Percentiles rank a stretch among this genome's conserved stretches.
Evolutionary conservation across 2,113 vertebrate species (phyloP).

Genomic region (Sterrhoptilus dennistouni): DNA sequence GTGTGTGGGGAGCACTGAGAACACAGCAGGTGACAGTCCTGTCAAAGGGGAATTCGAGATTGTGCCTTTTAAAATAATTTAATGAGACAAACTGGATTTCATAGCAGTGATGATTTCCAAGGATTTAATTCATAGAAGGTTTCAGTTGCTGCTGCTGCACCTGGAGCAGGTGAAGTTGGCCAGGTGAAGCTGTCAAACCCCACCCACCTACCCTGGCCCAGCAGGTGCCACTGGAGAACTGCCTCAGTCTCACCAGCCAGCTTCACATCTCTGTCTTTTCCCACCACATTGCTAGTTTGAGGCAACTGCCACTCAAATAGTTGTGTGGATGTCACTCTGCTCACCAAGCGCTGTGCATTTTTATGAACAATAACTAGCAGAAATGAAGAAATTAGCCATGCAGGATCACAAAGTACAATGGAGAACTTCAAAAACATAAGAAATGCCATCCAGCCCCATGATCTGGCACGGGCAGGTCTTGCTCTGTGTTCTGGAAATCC

Average conservation of each 20-base stretch:
- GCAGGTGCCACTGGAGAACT: background rate
- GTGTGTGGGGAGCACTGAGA: background rate
- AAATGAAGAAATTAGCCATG: background rate
- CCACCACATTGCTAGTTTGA: background rate
- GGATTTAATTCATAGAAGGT: background rate
- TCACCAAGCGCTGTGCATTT: background rate
- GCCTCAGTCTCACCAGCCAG: background rate
- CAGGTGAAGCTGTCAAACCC: background rate
- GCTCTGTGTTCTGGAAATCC: background rate
- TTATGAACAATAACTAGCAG: background rate
- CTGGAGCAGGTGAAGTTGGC: background rate
- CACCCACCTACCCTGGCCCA: too few species aligned
- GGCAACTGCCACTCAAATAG: background rate
- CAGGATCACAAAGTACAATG: background rate
- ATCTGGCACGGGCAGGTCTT: background rate
- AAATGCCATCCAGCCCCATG: fast-evolving
- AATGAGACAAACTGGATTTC: background rate
- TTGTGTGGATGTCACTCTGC: background rate
- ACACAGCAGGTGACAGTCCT: background rate
- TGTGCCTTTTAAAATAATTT: background rate
- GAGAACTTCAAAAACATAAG: background rate
- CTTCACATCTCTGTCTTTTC: fast-evolving
- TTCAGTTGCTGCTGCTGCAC: background rate
- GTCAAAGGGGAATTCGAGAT: background rate
- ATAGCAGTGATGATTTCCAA: background rate